Percentiles rank a stretch among this genome's conserved stretches.
phyloP scores from a whole-genome alignment of 2,888 invertebrate species.

The Celastrina argiolus region DNA sequence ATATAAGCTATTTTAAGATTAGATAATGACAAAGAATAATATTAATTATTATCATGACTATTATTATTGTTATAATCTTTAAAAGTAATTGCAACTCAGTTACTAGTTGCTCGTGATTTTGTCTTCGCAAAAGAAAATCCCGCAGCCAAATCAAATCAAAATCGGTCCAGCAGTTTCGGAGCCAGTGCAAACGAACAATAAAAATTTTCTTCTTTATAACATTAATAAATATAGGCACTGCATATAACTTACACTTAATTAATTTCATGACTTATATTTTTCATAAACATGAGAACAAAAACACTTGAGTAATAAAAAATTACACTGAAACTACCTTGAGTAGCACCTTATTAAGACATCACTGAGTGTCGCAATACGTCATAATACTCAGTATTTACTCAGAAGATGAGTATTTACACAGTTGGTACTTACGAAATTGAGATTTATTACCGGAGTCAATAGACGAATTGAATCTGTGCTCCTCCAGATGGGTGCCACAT shows the following conservation, averaged over 20 bases:
- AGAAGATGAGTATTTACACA: neutral
- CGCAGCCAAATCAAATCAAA: too few species aligned
- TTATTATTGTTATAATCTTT: too few species aligned
- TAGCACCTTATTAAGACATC: neutral
- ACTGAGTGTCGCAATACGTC: neutral
- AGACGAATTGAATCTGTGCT: conserved; percentile 11
- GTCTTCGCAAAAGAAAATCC: too few species aligned
- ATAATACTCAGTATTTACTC: neutral
- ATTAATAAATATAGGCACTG: neutral
- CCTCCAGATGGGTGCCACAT: neutral
- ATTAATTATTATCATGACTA: too few species aligned
- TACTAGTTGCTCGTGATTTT: too few species aligned
- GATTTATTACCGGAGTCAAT: conserved; percentile 10
- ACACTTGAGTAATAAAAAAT: neutral
- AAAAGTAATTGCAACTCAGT: too few species aligned
- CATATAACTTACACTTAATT: neutral
- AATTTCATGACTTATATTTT: neutral
- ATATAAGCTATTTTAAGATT: too few species aligned
- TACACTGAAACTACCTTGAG: neutral
- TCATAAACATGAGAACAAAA: neutral
- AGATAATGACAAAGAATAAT: too few species aligned
- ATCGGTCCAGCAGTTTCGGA: too few species aligned
- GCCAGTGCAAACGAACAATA: too few species aligned
- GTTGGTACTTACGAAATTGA: neutral
- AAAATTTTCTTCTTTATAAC: neutral